phyloP scores from a whole-genome alignment of 2,797 vertebrate genomes.

The Hyperoplus lanceolatus region DNA sequence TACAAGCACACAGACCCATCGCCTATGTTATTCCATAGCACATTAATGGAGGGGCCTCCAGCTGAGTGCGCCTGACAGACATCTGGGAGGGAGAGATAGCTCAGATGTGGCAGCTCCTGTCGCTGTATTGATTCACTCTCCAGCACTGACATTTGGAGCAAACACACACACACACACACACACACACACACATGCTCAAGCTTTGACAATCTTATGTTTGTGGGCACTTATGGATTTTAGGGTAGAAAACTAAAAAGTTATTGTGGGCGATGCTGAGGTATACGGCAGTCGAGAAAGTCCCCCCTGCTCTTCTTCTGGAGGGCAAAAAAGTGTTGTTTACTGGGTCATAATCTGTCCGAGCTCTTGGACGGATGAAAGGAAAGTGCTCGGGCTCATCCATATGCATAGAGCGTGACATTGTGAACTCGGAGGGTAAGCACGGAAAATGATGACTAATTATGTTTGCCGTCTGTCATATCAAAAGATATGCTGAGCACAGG shows the following conservation, averaged over 20 bases:
- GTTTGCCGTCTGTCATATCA: conserved; percentile 79
- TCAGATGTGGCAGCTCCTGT: conserved; percentile 76
- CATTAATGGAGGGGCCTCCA: conserved; percentile 75
- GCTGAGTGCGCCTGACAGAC: conserved; percentile 79
- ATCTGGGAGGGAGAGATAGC: conserved; percentile 72
- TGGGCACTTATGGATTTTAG: conserved; percentile 67
- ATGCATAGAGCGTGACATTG: conserved; percentile 72
- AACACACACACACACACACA: conserved; percentile 56
- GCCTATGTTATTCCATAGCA: conserved; percentile 72
- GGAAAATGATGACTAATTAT: conserved; percentile 80
- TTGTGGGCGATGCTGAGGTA: conserved; percentile 46
- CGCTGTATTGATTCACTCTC: conserved; percentile 77
- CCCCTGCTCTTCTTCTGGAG: conserved; percentile 25
- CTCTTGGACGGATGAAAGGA: conserved; percentile 59
- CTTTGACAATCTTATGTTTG: conserved; percentile 64
- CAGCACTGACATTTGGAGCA: conserved; percentile 71
- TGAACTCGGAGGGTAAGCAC: conserved; percentile 64
- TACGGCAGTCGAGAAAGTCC: conserved; percentile 37
- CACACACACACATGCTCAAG: conserved; percentile 17
- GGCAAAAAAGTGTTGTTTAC: conserved; percentile 50
- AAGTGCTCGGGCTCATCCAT: conserved; percentile 67
- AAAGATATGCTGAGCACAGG: conserved; percentile 77
- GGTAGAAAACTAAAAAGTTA: conserved; percentile 68
- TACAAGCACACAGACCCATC: conserved; percentile 65
- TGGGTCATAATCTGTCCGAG: conserved; percentile 56